These are phyloP conservation scores for Chlorops oryzae DNA, from an alignment of 1,140 invertebrate genomes.

Conservation along the genomic window DNA sequence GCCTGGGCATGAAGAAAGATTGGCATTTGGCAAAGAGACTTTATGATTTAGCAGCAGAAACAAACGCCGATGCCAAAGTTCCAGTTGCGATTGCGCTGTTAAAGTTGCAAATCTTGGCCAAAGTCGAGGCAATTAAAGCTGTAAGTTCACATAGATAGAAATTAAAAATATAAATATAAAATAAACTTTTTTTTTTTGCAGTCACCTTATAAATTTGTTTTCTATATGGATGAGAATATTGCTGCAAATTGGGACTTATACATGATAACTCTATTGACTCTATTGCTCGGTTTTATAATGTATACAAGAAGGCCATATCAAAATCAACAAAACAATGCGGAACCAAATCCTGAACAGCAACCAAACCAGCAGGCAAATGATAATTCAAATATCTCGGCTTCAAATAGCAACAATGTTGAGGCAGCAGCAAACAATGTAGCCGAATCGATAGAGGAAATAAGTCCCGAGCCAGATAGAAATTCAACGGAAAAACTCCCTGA, in stretches of 20 bases:
- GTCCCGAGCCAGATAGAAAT: too few relatives aligned
- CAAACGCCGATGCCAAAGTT: constrained; percentile 86
- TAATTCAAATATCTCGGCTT: constrained; percentile 4
- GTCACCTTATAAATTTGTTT: constrained; percentile 59
- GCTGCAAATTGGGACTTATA: constrained; percentile 93
- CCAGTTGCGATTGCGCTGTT: constrained; percentile 89
- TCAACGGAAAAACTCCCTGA: too few relatives aligned
- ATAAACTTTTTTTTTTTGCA: constrained; percentile 31
- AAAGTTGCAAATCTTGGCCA: constrained; percentile 78
- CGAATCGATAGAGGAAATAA: too few relatives aligned
- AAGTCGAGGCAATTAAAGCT: constrained; percentile 62
- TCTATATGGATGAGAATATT: constrained; percentile 63
- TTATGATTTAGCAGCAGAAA: constrained; percentile 95
- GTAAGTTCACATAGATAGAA: constrained; percentile 12
- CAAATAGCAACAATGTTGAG: not conserved
- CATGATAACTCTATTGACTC: constrained; percentile 73
- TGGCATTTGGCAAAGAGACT: constrained; percentile 81
- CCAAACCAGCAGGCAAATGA: constrained; percentile 1
- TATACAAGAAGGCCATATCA: constrained; percentile 66
- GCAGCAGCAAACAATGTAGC: not conserved
- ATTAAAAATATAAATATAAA: not conserved
- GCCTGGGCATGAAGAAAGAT: constrained; percentile 79
- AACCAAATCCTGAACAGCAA: constrained; percentile 5
- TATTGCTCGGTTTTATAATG: constrained; percentile 74
- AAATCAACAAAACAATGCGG: constrained; percentile 24